A percentile compares a stretch with the other conserved stretches of the same genome.
These are phyloP conservation scores for Megaceryle alcyon DNA, from an alignment of 2,797 vertebrate species.

Conservation along the genomic window DNA sequence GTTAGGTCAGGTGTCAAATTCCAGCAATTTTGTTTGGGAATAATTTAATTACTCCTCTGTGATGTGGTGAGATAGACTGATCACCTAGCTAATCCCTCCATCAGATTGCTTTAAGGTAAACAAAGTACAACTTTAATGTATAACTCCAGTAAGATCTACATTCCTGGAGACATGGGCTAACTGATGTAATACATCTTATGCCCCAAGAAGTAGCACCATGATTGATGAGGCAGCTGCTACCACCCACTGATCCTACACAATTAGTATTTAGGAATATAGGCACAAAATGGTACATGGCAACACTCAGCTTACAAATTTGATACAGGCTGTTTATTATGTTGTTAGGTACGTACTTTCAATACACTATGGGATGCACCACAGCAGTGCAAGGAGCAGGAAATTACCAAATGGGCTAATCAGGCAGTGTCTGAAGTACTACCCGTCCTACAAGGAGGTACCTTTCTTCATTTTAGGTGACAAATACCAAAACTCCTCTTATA, in stretches of 20 bases:
- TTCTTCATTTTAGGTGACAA: not conserved
- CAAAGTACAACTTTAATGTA: not conserved
- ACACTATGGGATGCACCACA: fast-evolving
- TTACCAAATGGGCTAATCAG: not conserved
- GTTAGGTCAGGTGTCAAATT: not conserved
- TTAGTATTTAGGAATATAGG: not conserved
- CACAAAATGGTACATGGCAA: not conserved
- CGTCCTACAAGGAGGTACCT: not conserved
- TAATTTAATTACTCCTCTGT: constrained; percentile 12
- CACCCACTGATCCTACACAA: not conserved
- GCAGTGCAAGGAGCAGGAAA: not conserved
- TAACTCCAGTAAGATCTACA: not conserved
- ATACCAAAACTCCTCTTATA: not conserved
- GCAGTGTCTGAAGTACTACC: not conserved
- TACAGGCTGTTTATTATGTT: fast-evolving
- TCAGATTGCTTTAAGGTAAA: constrained; percentile 31
- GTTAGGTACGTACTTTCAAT: not conserved
- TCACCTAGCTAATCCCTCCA: not conserved
- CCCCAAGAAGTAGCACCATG: not conserved
- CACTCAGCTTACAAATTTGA: not conserved
- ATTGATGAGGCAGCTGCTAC: not conserved
- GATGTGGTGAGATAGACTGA: not conserved
- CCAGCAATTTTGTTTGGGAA: not conserved
- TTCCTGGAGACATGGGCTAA: not conserved
- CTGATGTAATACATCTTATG: not conserved